Evolutionary conservation across 1,140 invertebrate species (phyloP).

Genomic region (Drosophila melanica): DNA sequence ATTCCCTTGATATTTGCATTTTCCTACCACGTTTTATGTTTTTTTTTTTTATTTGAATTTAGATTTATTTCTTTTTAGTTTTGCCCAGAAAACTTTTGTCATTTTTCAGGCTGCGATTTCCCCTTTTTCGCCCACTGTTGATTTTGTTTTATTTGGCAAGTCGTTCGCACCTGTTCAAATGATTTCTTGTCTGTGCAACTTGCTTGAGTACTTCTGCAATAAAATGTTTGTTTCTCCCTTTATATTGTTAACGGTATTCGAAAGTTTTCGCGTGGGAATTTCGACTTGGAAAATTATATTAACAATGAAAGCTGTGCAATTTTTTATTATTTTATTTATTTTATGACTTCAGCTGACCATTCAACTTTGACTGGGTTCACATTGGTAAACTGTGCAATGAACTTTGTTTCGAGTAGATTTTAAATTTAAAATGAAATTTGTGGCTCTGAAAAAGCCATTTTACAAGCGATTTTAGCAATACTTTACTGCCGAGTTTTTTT

Average conservation of each 20-base stretch:
- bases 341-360: not conserved
- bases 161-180: conserved; percentile 14
- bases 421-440: not conserved
- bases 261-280: not conserved
- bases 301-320: not conserved
- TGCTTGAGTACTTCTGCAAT: conserved; percentile 8
- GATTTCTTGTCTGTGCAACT: conserved; percentile 11
- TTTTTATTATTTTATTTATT: not conserved
- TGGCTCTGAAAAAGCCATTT: not conserved
- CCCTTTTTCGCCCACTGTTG: not conserved
- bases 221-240: not conserved
- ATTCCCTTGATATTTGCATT: not conserved
- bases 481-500: no score
- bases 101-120: conserved; percentile 5
- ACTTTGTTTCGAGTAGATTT: not conserved
- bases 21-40: not conserved
- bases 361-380: not conserved
- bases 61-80: conserved; percentile 13
- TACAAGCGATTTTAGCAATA: no score
- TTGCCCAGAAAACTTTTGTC: conserved; percentile 4
- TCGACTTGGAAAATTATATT: not conserved
- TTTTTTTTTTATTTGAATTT: not conserved
- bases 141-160: not conserved
- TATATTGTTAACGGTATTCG: not conserved
- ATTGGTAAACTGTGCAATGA: not conserved